These are phyloP conservation scores for Pseudomyrmex gracilis DNA, from an alignment of 1,140 invertebrate genomes.

Conservation along the genomic window DNA sequence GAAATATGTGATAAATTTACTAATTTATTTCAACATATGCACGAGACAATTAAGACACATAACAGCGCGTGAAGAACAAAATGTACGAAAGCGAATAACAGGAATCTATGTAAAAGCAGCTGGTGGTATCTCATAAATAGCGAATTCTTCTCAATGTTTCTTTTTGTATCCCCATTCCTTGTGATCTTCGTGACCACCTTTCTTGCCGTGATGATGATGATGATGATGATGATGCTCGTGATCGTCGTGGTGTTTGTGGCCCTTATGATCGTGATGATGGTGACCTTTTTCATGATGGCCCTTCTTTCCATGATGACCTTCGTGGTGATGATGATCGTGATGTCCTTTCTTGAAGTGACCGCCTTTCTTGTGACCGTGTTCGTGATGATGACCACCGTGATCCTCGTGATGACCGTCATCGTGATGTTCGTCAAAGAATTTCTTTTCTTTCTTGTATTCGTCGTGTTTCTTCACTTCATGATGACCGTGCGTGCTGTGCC, in stretches of 20 bases:
- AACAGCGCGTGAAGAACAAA: background rate
- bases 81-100: slow-evolving; percentile 10
- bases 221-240: slow-evolving; percentile 78
- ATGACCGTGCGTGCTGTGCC: slow-evolving; percentile 89
- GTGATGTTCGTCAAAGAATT: slow-evolving; percentile 92
- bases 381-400: slow-evolving; percentile 91
- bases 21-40: slow-evolving; percentile 47
- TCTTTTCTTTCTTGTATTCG: slow-evolving; percentile 90
- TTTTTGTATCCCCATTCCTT: slow-evolving; percentile 69
- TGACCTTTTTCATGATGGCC: slow-evolving; percentile 85
- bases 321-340: slow-evolving; percentile 89
- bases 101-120: slow-evolving; percentile 41
- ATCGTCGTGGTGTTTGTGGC: slow-evolving; percentile 80
- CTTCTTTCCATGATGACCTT: slow-evolving; percentile 89
- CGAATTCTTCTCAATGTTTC: slow-evolving; percentile 57
- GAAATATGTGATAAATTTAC: background rate
- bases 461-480: slow-evolving; percentile 90
- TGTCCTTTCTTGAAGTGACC: slow-evolving; percentile 91
- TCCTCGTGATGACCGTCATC: slow-evolving; percentile 93
- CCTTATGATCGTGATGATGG: slow-evolving; percentile 83
- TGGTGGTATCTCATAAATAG: slow-evolving; percentile 49
- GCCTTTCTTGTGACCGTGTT: slow-evolving; percentile 90
- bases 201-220: slow-evolving; percentile 74
- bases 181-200: slow-evolving; percentile 74
- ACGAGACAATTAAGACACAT: slow-evolving; percentile 20